These are phyloP conservation scores for Leucopternis melanops DNA, from an alignment of 2,113 vertebrate species.

Conservation along the genomic window DNA sequence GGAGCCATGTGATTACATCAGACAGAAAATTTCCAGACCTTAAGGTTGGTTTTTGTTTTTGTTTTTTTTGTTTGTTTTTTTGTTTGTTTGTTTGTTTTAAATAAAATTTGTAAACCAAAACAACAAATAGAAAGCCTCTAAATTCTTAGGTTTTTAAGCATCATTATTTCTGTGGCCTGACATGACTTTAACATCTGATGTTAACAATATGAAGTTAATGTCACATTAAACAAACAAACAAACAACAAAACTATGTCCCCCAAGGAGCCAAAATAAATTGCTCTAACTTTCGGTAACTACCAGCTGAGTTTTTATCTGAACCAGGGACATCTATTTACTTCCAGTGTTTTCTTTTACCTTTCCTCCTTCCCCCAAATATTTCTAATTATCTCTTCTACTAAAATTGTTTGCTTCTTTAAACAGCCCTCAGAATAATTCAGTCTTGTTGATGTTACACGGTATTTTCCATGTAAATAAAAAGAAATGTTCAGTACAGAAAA, in stretches of 20 bases:
- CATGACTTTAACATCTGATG: neutral
- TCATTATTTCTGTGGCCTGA: neutral
- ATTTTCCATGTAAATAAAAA: neutral
- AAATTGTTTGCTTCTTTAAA: neutral
- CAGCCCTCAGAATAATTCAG: neutral
- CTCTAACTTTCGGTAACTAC: neutral
- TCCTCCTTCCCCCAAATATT: neutral
- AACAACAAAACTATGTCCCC: neutral
- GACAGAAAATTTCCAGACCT: neutral
- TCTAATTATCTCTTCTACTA: neutral
- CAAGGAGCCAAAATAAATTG: neutral
- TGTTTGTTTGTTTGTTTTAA: neutral
- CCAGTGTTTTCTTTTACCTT: neutral
- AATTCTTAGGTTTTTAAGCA: neutral
- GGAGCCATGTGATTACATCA: neutral
- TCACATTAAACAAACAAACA: neutral
- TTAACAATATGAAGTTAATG: neutral
- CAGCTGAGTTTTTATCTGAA: neutral
- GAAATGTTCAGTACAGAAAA: neutral
- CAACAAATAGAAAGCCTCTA: neutral
- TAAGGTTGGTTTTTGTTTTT: neutral
- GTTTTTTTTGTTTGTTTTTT: neutral
- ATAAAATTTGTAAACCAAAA: neutral
- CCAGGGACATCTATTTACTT: neutral
- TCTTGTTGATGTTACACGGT: neutral